A percentile compares a stretch with the other conserved stretches of the same genome.
phyloP scores from a whole-genome alignment of 2,888 invertebrate species.

The Epirrhoe alternata region DNA sequence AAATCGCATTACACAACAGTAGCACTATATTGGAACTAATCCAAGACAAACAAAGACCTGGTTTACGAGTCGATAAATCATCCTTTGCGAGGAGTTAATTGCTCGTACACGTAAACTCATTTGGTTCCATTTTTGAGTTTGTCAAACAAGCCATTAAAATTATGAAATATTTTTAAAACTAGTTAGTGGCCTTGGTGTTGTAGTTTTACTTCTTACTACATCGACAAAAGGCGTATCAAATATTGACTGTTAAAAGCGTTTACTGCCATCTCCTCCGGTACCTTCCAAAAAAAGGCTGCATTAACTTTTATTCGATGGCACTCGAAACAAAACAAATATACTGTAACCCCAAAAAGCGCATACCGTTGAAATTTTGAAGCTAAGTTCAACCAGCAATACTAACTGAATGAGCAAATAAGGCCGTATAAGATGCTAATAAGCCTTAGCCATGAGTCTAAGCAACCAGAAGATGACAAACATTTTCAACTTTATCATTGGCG shows the following conservation, averaged over 20 bases:
- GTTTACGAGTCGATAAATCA: slow-evolving; percentile 57
- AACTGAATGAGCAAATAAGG: not conserved
- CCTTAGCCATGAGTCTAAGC: no score
- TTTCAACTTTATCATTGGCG: not conserved
- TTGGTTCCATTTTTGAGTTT: slow-evolving; percentile 28
- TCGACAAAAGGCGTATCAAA: not conserved
- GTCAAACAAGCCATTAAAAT: slow-evolving; percentile 29
- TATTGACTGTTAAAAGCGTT: not conserved
- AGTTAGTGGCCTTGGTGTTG: not conserved
- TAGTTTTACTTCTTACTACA: no score
- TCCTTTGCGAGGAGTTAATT: slow-evolving; percentile 54
- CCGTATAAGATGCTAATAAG: no score
- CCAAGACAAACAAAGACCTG: slow-evolving; percentile 57
- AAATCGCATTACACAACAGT: slow-evolving; percentile 50
- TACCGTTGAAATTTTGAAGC: no score
- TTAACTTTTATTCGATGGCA: no score
- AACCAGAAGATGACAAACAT: not conserved
- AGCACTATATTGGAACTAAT: slow-evolving; percentile 52
- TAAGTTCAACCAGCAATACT: no score
- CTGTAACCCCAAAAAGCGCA: no score
- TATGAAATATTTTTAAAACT: slow-evolving; percentile 9
- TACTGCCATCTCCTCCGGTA: no score
- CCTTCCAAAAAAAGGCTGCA: no score
- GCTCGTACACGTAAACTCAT: slow-evolving; percentile 36
- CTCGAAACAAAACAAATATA: no score